Evolutionary conservation across 2,113 vertebrate species (phyloP).

Genomic region (Scopus umbretta): DNA sequence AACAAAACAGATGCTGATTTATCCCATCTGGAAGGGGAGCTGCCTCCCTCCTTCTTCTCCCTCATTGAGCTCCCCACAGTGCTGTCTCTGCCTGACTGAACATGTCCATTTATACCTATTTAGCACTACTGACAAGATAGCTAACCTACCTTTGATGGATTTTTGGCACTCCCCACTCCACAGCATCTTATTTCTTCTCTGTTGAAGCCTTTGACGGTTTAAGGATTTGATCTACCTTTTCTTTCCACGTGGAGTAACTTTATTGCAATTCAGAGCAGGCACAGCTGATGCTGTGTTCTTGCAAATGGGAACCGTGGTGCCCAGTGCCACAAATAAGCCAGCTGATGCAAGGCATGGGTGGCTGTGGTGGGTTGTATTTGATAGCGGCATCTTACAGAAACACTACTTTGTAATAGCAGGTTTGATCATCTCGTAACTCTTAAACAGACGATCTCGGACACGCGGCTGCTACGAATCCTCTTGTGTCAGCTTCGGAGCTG

Average conservation of each 20-base stretch:
- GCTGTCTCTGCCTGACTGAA: conserved; percentile 27
- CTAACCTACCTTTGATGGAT: neutral
- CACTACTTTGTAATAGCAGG: neutral
- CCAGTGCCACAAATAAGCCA: neutral
- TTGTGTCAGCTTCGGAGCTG: neutral
- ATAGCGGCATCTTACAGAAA: neutral
- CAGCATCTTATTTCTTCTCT: neutral
- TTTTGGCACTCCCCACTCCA: neutral
- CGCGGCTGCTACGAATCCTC: neutral
- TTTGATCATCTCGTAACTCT: neutral
- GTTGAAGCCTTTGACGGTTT: neutral
- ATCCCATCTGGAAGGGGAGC: conserved; percentile 44
- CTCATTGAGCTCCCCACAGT: neutral
- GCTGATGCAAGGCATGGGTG: neutral
- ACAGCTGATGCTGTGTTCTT: neutral
- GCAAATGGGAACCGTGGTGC: neutral
- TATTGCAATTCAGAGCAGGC: neutral
- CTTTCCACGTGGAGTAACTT: neutral
- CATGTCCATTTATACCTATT: conserved; percentile 5
- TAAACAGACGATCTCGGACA: accelerated
- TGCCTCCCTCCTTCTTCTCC: neutral
- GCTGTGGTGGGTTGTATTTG: neutral
- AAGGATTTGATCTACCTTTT: neutral
- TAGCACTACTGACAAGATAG: neutral
- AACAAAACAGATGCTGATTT: conserved; percentile 24